A percentile compares a stretch with the other conserved stretches of the same genome.
Evolutionary conservation across 2,888 invertebrate genomes (phyloP).

Genomic region (Petrolisthes manimaculis): DNA sequence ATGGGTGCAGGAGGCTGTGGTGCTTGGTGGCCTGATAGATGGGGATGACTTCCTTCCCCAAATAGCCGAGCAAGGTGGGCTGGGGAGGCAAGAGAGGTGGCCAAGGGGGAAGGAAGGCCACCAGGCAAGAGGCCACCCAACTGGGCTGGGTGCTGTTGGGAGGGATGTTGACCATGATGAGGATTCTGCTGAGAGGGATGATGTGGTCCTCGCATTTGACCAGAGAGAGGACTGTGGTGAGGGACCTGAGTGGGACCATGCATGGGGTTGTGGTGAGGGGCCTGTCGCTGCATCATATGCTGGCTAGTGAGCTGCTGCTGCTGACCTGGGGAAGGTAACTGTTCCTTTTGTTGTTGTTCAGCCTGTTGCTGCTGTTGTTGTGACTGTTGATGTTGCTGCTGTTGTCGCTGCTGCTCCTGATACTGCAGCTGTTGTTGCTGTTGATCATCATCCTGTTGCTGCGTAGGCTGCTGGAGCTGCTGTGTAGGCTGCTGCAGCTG

Average conservation of each 20-base stretch:
- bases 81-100: conserved; percentile 49
- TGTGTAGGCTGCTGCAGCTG: conserved; percentile 32
- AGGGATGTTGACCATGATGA: background rate
- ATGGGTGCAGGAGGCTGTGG: conserved; percentile 58
- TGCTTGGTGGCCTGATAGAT: conserved; percentile 43
- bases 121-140: conserved; percentile 49
- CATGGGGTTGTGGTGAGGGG: conserved; percentile 4
- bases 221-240: background rate
- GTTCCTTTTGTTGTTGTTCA: conserved; percentile 32
- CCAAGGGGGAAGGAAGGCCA: conserved; percentile 48
- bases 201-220: background rate
- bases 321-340: conserved; percentile 11
- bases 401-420: conserved; percentile 28
- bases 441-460: conserved; percentile 25
- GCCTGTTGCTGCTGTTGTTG: conserved; percentile 27
- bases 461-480: conserved; percentile 33
- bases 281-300: conserved; percentile 17
- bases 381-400: conserved; percentile 41
- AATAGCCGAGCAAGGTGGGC: conserved; percentile 59
- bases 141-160: conserved; percentile 33
- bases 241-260: conserved; percentile 9
- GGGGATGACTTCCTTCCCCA: conserved; percentile 44
- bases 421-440: conserved; percentile 46
- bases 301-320: conserved; percentile 19
- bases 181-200: conserved; percentile 7